Evolutionary conservation across 2,113 vertebrate genomes (phyloP), one percentile per base, ranked within the genome.

Genomic region (Cryptomyrus ogoouensis): DNA sequence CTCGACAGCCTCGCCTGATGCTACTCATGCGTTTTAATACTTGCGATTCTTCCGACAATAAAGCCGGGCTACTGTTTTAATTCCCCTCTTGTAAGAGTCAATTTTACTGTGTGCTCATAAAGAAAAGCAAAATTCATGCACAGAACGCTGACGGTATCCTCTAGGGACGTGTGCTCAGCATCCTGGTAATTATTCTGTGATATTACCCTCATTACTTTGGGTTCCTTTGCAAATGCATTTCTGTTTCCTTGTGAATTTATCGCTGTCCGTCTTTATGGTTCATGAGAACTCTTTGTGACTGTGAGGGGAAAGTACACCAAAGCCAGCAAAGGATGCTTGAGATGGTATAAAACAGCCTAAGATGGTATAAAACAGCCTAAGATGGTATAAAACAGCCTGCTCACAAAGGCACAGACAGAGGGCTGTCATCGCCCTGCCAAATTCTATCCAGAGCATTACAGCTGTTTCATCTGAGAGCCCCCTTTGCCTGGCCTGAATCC

Each of bases 91-190:
- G 91, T 91, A 84, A 90, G 92, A 92, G 88, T 86, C 89, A 91
- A 92, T 94, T 95, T 96, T 95, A 95, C 91, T 92, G 91, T 88
- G 90, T 90, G 92, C 92, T 94, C 95, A 95, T 96, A 96, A 96
- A 96, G 95, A 96, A 95, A 96, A 91, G 58, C 90, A 91, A 94
- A 93, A 95, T 93, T 94, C 92, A 95, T 95, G 91, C 92, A 93
- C 89, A 92, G 94, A 92, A 44, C 62, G 89, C 89, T 93, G 93
- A 94, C 92, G 92, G 93, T 94, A 93, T 94, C 90, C 94, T 96
- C 91, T 91, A 94, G 94, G 94, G 94, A 91, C 91, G 93, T 94
- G 91, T 93, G 92, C 70, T 90, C 90, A 94, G 92, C 93, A 94
- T 92, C 90, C 93, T 93, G 93, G 94, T 94, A 96, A 95, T 96